Evolutionary conservation across 2,113 vertebrate species (phyloP), one percentile per base, ranked within the genome.

Genomic region (Dendropsophus ebraccatus): DNA sequence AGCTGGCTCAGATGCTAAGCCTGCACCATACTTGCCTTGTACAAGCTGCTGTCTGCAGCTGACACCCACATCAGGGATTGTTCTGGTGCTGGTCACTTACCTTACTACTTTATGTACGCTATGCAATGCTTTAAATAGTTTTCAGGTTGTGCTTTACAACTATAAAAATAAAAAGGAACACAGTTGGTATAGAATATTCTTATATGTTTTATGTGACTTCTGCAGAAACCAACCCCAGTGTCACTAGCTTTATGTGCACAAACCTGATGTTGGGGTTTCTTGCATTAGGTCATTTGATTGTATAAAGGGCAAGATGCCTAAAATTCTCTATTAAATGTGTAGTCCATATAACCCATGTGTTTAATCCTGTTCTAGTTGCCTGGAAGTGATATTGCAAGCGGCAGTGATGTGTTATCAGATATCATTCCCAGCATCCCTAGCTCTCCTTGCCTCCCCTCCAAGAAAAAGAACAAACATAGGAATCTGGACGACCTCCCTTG

Each of bases 401-500:
- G 97, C 88, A 99, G 98, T 79, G 98, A 99, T 89, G 97, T 99
- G 28, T 94, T 99, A 60, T 99, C 98, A 73, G 98, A 99, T 89
- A 96, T 99, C 88, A 98, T 99, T 90, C 98, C 98, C 1, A 99
- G 98, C 58, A 96, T 99, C 88, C 97, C 97, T 0, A 98, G 96
- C 89, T 99, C 98, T 41, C 98, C 98, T 12, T 98, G 97, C 92
- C 92, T 97, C 87, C 95, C 97, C 91, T 96, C 96, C 2, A 99
- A 97, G 90, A 96, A 96, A 92, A 99, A 97, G 93, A 94, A 94
- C 73, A 99, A 99, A 87, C 97, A 99, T 45, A 93, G 94, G 83
- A 99, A 98, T 93, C 94, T 99, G 81, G 98, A 99, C 89, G 98
- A 99, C 85, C 95, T 99, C 81, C 97, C 97, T 13, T 99, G 98